Evolutionary conservation across 2,888 invertebrate genomes (phyloP).

Genomic region (Pogonocherus hispidulus): DNA sequence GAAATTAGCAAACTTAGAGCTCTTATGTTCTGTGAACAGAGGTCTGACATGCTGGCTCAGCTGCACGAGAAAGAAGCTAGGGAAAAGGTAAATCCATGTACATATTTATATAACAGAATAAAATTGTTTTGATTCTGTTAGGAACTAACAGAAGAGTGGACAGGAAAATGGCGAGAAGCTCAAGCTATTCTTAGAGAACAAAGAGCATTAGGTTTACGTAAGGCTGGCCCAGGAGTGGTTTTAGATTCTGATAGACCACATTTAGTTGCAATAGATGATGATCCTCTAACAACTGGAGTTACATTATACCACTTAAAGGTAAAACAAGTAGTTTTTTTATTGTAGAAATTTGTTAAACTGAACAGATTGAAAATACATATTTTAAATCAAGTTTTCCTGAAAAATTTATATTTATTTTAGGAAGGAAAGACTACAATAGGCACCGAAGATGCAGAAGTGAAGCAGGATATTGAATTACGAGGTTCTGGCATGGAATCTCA

Average conservation of each 20-base stretch:
- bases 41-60: constrained; percentile 80
- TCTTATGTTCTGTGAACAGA: constrained; percentile 77
- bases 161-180: constrained; percentile 93
- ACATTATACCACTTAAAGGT: constrained; percentile 91
- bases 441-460: constrained; percentile 77
- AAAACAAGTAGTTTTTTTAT: constrained; percentile 8
- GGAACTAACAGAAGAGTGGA: constrained; percentile 89
- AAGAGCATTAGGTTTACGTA: constrained; percentile 86
- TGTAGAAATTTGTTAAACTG: too few species aligned
- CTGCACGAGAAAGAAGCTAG: constrained; percentile 92
- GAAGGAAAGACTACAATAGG: constrained; percentile 91
- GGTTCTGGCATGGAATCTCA: constrained; percentile 84
- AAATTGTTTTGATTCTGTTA: constrained; percentile 37
- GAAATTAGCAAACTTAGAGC: constrained; percentile 87
- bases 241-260: constrained; percentile 93
- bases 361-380: too few species aligned
- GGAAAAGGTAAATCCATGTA: constrained; percentile 76
- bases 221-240: constrained; percentile 90
- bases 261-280: constrained; percentile 92
- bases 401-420: too few species aligned
- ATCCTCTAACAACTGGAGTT: constrained; percentile 90
- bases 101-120: not conserved
- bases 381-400: too few species aligned
- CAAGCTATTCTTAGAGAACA: constrained; percentile 91
- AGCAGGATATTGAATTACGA: constrained; percentile 82